Evolutionary conservation across 2,888 invertebrate genomes (phyloP).

Genomic region (Tinea semifulvella): DNA sequence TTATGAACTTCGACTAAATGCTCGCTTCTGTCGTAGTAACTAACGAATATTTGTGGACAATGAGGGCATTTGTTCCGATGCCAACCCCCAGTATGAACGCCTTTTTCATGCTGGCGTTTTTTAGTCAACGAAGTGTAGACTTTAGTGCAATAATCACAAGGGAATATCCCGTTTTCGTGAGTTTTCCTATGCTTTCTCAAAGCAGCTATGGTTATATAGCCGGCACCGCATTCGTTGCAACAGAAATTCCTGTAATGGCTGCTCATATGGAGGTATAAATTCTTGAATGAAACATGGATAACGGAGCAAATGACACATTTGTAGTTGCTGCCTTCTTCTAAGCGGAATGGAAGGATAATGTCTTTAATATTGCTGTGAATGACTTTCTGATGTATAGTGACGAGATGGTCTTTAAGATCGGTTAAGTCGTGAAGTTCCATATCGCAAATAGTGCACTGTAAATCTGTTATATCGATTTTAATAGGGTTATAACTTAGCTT

Average conservation of each 20-base stretch:
- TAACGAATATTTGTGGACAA: conserved; percentile 52
- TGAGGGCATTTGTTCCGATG: conserved; percentile 55
- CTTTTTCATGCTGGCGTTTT: conserved; percentile 53
- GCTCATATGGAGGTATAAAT: conserved; percentile 57
- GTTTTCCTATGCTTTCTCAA: conserved; percentile 56
- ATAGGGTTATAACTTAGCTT: conserved; percentile 59
- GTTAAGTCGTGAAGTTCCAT: conserved; percentile 42
- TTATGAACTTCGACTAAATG: conserved; percentile 51
- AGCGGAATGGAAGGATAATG: conserved; percentile 52
- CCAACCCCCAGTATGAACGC: conserved; percentile 58
- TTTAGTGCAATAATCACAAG: conserved; percentile 62
- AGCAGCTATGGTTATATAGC: conserved; percentile 53
- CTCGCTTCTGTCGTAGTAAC: conserved; percentile 53
- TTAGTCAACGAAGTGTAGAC: conserved; percentile 58
- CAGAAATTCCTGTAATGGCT: conserved; percentile 57
- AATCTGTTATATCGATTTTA: conserved; percentile 51
- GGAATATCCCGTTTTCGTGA: conserved; percentile 59
- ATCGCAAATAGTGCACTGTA: conserved; percentile 43
- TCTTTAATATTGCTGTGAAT: conserved; percentile 54
- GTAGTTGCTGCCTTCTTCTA: conserved; percentile 46
- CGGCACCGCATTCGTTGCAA: conserved; percentile 53
- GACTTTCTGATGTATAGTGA: conserved; percentile 38
- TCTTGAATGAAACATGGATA: conserved; percentile 53
- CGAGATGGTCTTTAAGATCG: conserved; percentile 48
- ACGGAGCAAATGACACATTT: conserved; percentile 51